Evolutionary conservation across 2,113 vertebrate species (phyloP), one percentile per base, ranked within the genome.

Genomic region (Haemorhous mexicanus): DNA sequence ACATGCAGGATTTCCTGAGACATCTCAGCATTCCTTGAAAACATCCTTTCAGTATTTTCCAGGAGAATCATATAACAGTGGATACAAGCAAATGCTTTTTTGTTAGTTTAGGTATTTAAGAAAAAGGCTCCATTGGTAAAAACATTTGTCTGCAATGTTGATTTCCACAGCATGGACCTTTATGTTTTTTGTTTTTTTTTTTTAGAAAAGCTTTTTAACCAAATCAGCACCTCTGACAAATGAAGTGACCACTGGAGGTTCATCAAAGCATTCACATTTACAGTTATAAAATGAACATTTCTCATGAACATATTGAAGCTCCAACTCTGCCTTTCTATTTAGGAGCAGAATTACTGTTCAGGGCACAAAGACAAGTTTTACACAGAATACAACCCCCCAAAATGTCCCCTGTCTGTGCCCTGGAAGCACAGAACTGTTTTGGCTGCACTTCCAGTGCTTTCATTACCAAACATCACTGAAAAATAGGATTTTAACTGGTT

Each of bases 381-480:
- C 6, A 41, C 50, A 46, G 28, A 80, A 59, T 62, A 58, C 37
- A 73, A 53, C 7, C 2, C 7, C 16, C 13, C 3, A 11, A 46
- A 15, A 39, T 21, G 17, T 76, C 0, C 0, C 33, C 21, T 52
- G 8, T 41, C 47, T 85, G 28, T 30, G 78, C 24, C 35, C 64
- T 69, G 59, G 79, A 92, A 59, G 24, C 62, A 78, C 32, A 72
- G 77, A 66, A 39, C 13, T 43, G 11, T 27, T 46, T 32, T 83
- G 50, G n/a, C 68, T 80, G 55, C 7, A 4, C 6, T 92, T 59
- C 14, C 3, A 59, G 52, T 52, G 30, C n/a, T 87, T 56, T 94
- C 62, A 93, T 68, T 67, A 90, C 56, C 52, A 86, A 90, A 78
- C 35, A 86, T 39, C 53, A 78, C 7, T 22, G 56, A 74, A 89